These are phyloP conservation scores for Drosophila murphyi DNA, from an alignment of 1,140 invertebrate species.

Conservation along the genomic window DNA sequence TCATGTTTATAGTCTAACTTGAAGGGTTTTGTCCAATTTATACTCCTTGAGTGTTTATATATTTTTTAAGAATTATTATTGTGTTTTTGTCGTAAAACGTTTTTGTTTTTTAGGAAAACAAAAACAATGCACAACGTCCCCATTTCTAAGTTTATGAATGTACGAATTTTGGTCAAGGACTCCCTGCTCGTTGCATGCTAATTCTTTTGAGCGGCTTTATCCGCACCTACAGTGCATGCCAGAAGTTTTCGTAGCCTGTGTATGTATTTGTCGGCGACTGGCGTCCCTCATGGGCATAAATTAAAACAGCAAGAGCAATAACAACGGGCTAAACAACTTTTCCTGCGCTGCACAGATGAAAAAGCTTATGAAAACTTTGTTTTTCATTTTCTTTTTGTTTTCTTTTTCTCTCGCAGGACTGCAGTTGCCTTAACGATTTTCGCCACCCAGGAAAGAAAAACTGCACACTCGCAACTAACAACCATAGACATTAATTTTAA, in stretches of 20 bases:
- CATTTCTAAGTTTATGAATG: conserved; percentile 27
- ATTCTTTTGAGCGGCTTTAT: conserved; percentile 61
- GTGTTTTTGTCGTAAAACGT: not conserved
- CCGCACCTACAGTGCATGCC: conserved; percentile 41
- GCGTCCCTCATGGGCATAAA: conserved; percentile 57
- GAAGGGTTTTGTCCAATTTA: too few relatives aligned
- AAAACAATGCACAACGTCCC: conserved; percentile 20
- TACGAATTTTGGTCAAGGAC: conserved; percentile 64
- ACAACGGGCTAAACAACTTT: conserved; percentile 33
- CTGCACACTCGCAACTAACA: conserved; percentile 44
- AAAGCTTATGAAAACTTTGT: conserved; percentile 37
- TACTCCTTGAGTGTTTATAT: not conserved
- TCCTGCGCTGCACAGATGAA: conserved; percentile 29
- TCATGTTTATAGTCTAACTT: too few relatives aligned
- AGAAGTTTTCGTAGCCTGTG: not conserved
- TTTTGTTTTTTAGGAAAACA: not conserved
- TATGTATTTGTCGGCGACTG: conserved; percentile 9
- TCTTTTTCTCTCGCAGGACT: conserved; percentile 8
- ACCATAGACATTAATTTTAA: conserved; percentile 55
- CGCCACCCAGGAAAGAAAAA: conserved; percentile 54
- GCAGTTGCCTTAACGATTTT: conserved; percentile 65
- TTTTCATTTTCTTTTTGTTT: conserved; percentile 2
- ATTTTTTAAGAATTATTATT: not conserved
- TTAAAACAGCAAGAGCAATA: conserved; percentile 49
- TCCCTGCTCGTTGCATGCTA: conserved; percentile 55